phyloP scores from a whole-genome alignment of 2,797 vertebrate genomes.

The Limnodromus scolopaceus region DNA sequence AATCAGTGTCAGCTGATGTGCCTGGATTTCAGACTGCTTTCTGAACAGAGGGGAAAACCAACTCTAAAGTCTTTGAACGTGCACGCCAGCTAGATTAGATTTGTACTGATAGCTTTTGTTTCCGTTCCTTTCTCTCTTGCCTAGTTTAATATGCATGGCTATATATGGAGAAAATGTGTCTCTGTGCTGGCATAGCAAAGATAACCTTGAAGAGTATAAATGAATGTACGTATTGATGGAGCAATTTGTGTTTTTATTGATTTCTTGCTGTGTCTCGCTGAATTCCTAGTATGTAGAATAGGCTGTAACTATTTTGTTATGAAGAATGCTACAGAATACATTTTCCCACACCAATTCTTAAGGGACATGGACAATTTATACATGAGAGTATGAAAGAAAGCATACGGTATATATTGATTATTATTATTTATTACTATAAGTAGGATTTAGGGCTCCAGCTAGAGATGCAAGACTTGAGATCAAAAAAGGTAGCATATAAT shows the following conservation, averaged over 20 bases:
- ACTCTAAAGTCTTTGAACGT: conserved; percentile 32
- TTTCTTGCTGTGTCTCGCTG: conserved; percentile 66
- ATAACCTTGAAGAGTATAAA: conserved; percentile 81
- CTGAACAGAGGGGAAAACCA: background rate
- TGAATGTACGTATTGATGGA: conserved; percentile 76
- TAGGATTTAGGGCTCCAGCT: conserved; percentile 25
- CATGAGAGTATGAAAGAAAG: conserved; percentile 37
- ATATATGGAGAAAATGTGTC: conserved; percentile 63
- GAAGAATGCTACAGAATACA: conserved; percentile 50
- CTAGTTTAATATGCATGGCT: conserved; percentile 62
- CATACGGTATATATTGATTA: conserved; percentile 20
- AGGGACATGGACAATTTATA: conserved; percentile 56
- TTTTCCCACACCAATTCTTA: conserved; percentile 53
- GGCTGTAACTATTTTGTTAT: conserved; percentile 66
- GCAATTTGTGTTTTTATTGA: conserved; percentile 80
- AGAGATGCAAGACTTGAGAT: background rate
- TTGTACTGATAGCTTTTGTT: conserved; percentile 72
- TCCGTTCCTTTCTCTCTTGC: conserved; percentile 51
- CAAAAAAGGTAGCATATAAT: background rate
- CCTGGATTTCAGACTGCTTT: conserved; percentile 4
- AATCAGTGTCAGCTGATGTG: background rate
- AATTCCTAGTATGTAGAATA: conserved; percentile 70
- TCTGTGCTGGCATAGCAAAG: conserved; percentile 66
- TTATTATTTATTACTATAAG: conserved; percentile 49
- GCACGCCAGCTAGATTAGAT: conserved; percentile 57